Evolutionary conservation across 2,888 invertebrate species (phyloP), one percentile per base, ranked within the genome.

Genomic region (Noctua comes): DNA sequence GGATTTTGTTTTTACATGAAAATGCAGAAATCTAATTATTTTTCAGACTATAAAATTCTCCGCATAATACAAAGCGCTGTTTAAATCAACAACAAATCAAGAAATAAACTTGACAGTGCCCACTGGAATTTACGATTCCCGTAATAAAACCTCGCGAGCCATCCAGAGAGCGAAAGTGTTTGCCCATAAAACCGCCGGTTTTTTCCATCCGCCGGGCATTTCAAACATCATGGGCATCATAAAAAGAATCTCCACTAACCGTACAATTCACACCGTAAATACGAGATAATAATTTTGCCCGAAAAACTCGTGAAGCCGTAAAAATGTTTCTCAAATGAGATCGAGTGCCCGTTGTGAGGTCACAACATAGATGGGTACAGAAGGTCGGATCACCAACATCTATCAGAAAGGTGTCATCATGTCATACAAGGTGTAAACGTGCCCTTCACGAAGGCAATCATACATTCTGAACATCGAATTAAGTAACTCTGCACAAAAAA

Each of bases 171-270:
- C 27, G 59, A 51, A 71, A 82, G 85, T 79, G 83, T 86, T 79
- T 68, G 64, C 27, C 72, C 72, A 78, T 87, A 88, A 87, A 86
- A 80, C n/a, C 27, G 2, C 65, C 73, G 66, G 59, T 78, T 79
- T 31, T 79, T 81, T 77, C 70, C 86, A 65, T 68, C 73, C 76
- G 40, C 76, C 68, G 74, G 74, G 66, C 81, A 81, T 79, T 84
- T 79, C 62, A 54, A 43, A 51, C 66, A 77, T 86, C 81, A 86
- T 80, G 81, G 68, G 31, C 66, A 71, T 74, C 79, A 79, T 88
- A 87, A 87, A 87, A 81, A 31, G 76, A 73, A 86, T 80, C 65
- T 77, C 68, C 54, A 84, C 82, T 79, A 76, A 82, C 76, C 76
- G 64, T 73, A 76, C 84, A 83, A 68, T 79, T 83, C 64, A 68